phyloP scores from a whole-genome alignment of 2,797 vertebrate genomes.

The Fistularia commersonii region DNA sequence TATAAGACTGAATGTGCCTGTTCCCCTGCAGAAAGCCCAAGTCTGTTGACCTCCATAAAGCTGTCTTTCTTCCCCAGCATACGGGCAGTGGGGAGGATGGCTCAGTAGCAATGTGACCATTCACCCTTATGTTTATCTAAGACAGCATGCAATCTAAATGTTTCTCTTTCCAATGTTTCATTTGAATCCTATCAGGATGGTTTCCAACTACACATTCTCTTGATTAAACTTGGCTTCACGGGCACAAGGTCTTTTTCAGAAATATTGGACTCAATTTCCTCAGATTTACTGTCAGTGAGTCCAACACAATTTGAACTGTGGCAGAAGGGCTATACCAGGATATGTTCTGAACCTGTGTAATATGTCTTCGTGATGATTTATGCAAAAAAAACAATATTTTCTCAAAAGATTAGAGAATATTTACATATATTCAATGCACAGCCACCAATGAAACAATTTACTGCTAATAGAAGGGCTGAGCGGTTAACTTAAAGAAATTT shows the following conservation, averaged over 20 bases:
- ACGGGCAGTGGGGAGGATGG: constrained; percentile 47
- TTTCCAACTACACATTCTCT: constrained; percentile 44
- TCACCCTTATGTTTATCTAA: constrained; percentile 67
- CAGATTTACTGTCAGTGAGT: constrained; percentile 1
- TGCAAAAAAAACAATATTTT: not conserved
- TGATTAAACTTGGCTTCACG: constrained; percentile 16
- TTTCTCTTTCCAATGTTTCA: constrained; percentile 48
- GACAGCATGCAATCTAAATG: constrained; percentile 52
- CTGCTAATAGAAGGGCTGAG: too few species aligned
- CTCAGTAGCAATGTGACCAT: constrained; percentile 55
- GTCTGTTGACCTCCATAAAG: constrained; percentile 72
- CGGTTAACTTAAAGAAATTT: constrained; percentile 26
- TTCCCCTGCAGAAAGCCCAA: constrained; percentile 63
- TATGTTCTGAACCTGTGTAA: not conserved
- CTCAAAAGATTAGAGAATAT: not conserved
- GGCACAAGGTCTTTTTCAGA: not conserved
- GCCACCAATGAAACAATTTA: constrained; percentile 2
- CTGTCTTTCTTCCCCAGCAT: constrained; percentile 58
- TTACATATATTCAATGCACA: constrained; percentile 8
- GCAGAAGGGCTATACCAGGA: constrained; percentile 3
- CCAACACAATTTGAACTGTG: constrained; percentile 3
- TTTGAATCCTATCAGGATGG: constrained; percentile 22
- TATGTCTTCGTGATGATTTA: not conserved
- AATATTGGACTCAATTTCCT: constrained; percentile 6
- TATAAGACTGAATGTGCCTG: constrained; percentile 56